Evolutionary conservation across 1,140 invertebrate genomes (phyloP), one percentile per base, ranked within the genome.

Genomic region (Bombus pascuorum): DNA sequence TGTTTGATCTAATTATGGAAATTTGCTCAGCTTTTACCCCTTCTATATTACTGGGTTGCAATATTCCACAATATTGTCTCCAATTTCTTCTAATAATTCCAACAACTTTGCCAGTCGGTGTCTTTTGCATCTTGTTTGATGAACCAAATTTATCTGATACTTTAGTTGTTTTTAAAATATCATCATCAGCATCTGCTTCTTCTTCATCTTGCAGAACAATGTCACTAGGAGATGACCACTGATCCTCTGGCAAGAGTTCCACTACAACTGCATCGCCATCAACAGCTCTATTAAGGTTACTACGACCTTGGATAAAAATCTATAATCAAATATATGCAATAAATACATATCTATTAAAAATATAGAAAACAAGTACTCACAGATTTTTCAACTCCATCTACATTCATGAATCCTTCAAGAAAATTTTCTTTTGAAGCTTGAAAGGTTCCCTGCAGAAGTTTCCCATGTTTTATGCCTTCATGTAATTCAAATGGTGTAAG

Each of bases 1-100:
- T 65, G 44, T 25, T 34, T 37, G 25, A 77, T 3, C 39, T 65
- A 84, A 72, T 62, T 37, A 53, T 73, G n/a, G 5, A 18, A 47
- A 62, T 9, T 72, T 62, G 12, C 1, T 37, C 3, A 84, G 28
- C 39, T 91, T 93, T 94, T 93, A 97, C 97, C 95, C 97, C 97
- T 95, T 97, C 97, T 28, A 98, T 95, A 22, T 96, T 95, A 93
- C 97, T 98, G 37, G 97, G 97, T 92, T 98, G 97, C 74, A 99
- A 95, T 90, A 99, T 99, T 47, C 99, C 99, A 96, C 99, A 99
- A 94, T 99, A 99, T 89, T 98, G 98, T 53, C 98, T 95, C 99
- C 99, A 99, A 93, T 99, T 99, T 87, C 99, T 96, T 86, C 98
- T 97, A 72, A 99, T 98, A 87, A 99, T 99, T 32, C 98, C 99